A percentile compares a stretch with the other conserved stretches of the same genome.
Conservation (phyloP, 2,113 vertebrate species). For the Isichthys henryi region DNA sequence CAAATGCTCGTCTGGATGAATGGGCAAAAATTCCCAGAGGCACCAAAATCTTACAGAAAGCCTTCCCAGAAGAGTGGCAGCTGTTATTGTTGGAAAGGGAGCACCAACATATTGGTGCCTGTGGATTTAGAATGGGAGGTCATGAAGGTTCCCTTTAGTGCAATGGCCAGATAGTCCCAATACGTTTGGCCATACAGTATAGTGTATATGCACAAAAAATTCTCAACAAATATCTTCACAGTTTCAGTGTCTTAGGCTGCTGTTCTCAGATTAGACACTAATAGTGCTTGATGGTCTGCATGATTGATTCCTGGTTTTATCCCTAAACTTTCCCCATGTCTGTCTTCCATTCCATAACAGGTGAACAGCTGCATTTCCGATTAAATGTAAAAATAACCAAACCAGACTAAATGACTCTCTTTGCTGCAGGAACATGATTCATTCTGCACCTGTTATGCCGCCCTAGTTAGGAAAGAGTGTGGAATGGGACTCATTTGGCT, state of each 20-base stretch:
- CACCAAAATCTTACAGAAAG: background rate
- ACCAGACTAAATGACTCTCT: background rate
- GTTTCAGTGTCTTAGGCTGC: background rate
- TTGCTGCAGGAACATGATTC: background rate
- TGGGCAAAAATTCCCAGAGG: background rate
- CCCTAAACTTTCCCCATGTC: background rate
- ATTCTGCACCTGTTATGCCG: background rate
- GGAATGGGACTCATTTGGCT: background rate
- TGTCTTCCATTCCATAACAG: background rate
- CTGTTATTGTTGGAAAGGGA: background rate
- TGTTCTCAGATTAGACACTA: too few species aligned
- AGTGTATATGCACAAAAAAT: background rate
- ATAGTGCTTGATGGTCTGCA: background rate
- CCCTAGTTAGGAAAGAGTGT: background rate
- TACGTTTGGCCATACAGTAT: background rate
- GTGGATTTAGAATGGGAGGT: background rate
- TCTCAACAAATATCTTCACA: background rate
- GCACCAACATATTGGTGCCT: background rate
- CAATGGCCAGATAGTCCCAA: background rate
- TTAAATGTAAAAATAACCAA: background rate
- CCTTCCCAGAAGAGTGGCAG: background rate
- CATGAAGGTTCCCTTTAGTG: background rate
- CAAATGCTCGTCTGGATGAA: background rate
- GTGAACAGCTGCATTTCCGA: background rate
- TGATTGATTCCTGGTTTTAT: background rate